Base-by-base conservation (phyloP, 2,797 vertebrate genomes). In the Takifugu rubripes region DNA sequence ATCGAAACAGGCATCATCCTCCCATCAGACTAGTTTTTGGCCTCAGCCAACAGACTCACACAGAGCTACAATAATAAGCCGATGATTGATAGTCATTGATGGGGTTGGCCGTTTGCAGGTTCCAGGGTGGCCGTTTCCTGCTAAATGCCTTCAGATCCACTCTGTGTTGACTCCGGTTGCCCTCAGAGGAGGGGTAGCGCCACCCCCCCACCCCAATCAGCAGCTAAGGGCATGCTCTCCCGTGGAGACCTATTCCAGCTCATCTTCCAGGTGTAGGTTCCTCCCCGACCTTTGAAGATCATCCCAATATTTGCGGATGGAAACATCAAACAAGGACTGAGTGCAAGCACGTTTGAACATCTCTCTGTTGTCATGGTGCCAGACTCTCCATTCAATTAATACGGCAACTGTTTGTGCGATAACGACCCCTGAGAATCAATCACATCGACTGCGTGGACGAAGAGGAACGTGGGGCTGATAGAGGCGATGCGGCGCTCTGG, bases 81-180 rank as follows among this genome's bases (percentile, higher is more conserved):
- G 21, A 21, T 21, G 21, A 21, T 21, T 21, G 21, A 21, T 21
- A 21, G 21, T 21, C 21, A 21, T 21, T 21, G 21, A 21, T 21
- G 21, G 21, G 21, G 21, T 21, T 21, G 21, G 21, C 21, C 21
- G 21, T 21, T n/a, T n/a, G n/a, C n/a, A n/a, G n/a, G n/a, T n/a
- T n/a, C n/a, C n/a, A n/a, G n/a, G n/a, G n/a, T n/a, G 52, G 73
- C 61, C 70, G 60, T 78, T 72, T 74, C 70, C 49, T 60, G 56
- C 66, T 72, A 78, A 82, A 88, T 77, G 78, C 79, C 80, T 78
- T 83, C 78, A 72, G 57, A 64, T 64, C 45, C 21, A 40, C 59
- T 77, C 64, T 64, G 56, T 50, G 56, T 65, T 80, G 62, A 24
- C 57, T 49, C 63, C 21, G 44, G 60, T 72, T 65, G 52, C 60